Evolutionary conservation across 1,140 invertebrate genomes (phyloP).

Genomic region (Anastrepha obliqua): DNA sequence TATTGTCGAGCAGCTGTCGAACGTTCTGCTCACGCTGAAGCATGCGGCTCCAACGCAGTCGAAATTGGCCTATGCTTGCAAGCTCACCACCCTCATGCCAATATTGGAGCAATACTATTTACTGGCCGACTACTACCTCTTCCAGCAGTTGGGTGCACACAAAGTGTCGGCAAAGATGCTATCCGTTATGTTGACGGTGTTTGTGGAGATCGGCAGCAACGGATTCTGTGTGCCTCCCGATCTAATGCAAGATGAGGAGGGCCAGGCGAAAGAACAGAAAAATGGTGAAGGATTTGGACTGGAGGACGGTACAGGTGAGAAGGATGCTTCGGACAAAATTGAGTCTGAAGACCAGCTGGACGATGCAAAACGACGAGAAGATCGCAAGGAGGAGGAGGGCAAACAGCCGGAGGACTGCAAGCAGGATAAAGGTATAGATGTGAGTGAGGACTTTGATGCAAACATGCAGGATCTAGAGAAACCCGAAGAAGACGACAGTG

Average conservation of each 20-base stretch:
- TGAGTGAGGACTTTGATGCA: slow-evolving; percentile 77
- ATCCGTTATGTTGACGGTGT: slow-evolving; percentile 88
- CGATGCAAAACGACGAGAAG: slow-evolving; percentile 86
- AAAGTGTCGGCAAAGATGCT: slow-evolving; percentile 88
- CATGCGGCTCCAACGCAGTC: slow-evolving; percentile 58
- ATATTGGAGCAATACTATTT: slow-evolving; percentile 87
- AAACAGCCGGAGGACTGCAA: slow-evolving; percentile 86
- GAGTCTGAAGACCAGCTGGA: slow-evolving; percentile 91
- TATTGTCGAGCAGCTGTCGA: slow-evolving; percentile 73
- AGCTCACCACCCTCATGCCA: slow-evolving; percentile 76
- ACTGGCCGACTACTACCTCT: slow-evolving; percentile 86
- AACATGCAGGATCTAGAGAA: slow-evolving; percentile 87
- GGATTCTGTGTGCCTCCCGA: slow-evolving; percentile 96
- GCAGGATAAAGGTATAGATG: slow-evolving; percentile 87
- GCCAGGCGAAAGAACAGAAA: slow-evolving; percentile 77
- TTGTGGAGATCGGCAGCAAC: slow-evolving; percentile 89
- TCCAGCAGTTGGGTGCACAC: slow-evolving; percentile 84
- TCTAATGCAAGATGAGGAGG: slow-evolving; percentile 81
- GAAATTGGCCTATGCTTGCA: slow-evolving; percentile 63
- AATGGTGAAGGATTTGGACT: slow-evolving; percentile 85
- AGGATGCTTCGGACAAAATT: slow-evolving; percentile 93
- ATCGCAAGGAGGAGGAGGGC: slow-evolving; percentile 76
- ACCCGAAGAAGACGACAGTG: slow-evolving; percentile 78
- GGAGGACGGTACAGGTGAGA: slow-evolving; percentile 93
- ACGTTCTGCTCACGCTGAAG: slow-evolving; percentile 67